Percentiles rank a stretch among this genome's conserved stretches.
These are phyloP conservation scores for Cydia splendana DNA, from an alignment of 1,140 invertebrate genomes.

Conservation along the genomic window DNA sequence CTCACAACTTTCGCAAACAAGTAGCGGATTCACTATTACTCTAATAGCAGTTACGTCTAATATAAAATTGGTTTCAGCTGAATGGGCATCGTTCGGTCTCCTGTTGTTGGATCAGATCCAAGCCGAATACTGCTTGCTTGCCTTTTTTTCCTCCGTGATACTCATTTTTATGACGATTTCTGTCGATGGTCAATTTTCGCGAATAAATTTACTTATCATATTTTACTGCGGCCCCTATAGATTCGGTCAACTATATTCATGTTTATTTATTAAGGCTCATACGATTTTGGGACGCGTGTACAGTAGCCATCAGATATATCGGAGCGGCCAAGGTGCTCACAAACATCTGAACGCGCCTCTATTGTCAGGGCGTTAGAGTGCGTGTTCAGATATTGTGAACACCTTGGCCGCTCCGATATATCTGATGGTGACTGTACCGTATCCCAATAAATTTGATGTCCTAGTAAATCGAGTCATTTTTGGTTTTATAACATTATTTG, in stretches of 20 bases:
- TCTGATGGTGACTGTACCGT: not conserved
- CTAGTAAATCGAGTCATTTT: not conserved
- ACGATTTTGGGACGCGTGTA: not conserved
- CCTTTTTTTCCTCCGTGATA: slow-evolving; percentile 40
- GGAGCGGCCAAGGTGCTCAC: no score
- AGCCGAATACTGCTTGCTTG: slow-evolving; percentile 2
- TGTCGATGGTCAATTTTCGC: slow-evolving; percentile 41
- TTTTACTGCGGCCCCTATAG: slow-evolving; percentile 37
- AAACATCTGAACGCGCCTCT: no score
- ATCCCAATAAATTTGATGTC: not conserved
- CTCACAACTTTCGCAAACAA: slow-evolving; percentile 14
- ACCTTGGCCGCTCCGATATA: no score
- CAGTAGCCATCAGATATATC: no score
- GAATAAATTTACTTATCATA: slow-evolving; percentile 49
- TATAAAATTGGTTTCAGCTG: slow-evolving; percentile 25
- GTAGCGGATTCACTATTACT: slow-evolving; percentile 12
- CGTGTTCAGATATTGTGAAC: no score
- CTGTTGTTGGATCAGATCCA: slow-evolving; percentile 23
- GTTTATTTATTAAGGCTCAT: slow-evolving; percentile 46
- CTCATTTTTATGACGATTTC: slow-evolving; percentile 46
- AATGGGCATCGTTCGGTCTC: slow-evolving; percentile 9
- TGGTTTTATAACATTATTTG: not conserved
- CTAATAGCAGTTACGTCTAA: slow-evolving; percentile 23
- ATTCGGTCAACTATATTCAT: slow-evolving; percentile 38
- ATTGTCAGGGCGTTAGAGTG: no score